These are phyloP conservation scores for Formica selysi DNA, from an alignment of 1,140 invertebrate species.

Conservation along the genomic window DNA sequence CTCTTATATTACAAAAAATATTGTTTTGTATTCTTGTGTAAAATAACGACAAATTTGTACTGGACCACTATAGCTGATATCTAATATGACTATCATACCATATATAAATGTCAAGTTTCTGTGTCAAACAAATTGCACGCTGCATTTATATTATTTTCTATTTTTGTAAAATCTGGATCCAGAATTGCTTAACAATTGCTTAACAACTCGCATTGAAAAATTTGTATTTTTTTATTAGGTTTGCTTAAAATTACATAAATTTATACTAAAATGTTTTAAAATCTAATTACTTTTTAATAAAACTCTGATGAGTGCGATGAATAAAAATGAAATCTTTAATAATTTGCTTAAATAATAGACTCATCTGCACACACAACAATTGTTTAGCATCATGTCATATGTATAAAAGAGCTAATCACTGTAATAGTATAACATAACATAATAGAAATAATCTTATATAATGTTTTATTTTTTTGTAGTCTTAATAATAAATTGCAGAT, in stretches of 20 bases:
- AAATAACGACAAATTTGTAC: neutral
- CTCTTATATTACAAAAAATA: neutral
- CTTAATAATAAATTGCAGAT: neutral
- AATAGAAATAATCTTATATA: conserved; percentile 1
- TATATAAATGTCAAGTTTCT: neutral
- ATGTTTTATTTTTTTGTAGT: neutral
- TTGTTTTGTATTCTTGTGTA: neutral
- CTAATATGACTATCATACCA: neutral
- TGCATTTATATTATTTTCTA: neutral
- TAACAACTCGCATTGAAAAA: conserved; percentile 2
- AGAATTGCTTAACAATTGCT: neutral
- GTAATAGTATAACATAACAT: neutral
- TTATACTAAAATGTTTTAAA: neutral
- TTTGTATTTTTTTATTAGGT: neutral
- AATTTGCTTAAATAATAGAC: conserved; percentile 4
- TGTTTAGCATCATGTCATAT: neutral
- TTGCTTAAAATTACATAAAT: neutral
- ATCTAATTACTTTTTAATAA: neutral
- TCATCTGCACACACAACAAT: neutral
- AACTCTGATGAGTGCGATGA: neutral
- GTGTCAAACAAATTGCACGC: neutral
- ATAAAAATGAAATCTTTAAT: neutral
- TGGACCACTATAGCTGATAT: neutral
- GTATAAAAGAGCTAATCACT: neutral
- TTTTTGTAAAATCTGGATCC: neutral